These are phyloP conservation scores for Eupithecia insigniata DNA, from an alignment of 2,888 invertebrate genomes.

Conservation along the genomic window DNA sequence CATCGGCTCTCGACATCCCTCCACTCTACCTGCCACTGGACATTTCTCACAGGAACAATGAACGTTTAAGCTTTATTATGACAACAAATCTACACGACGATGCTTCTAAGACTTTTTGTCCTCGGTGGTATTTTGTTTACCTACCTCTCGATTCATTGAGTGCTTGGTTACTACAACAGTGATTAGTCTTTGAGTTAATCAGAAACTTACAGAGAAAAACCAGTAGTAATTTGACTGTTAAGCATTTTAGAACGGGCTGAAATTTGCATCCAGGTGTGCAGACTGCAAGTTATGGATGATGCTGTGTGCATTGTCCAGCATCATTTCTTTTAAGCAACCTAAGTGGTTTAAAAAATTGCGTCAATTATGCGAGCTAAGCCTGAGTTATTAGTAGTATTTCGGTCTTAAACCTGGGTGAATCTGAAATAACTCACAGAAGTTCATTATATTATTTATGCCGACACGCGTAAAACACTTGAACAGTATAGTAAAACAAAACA, in stretches of 20 bases:
- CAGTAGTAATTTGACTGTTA: background rate
- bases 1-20: slow-evolving; percentile 72
- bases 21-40: slow-evolving; percentile 62
- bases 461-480: slow-evolving; percentile 9
- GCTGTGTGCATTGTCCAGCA: no score
- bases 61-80: slow-evolving; percentile 77
- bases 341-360: background rate
- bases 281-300: background rate
- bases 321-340: no score
- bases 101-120: slow-evolving; percentile 45
- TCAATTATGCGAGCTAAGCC: background rate
- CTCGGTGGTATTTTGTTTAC: slow-evolving; percentile 39
- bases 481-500: slow-evolving; percentile 24
- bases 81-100: slow-evolving; percentile 59
- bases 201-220: background rate
- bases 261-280: background rate
- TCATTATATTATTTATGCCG: background rate
- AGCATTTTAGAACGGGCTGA: background rate
- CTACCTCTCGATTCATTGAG: slow-evolving; percentile 27
- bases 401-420: background rate
- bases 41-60: slow-evolving; percentile 81
- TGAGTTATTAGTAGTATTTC: background rate
- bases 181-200: slow-evolving; percentile 20
- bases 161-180: slow-evolving; percentile 5
- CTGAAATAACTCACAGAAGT: background rate